A percentile compares a stretch with the other conserved stretches of the same genome.
Evolutionary conservation across 2,888 invertebrate genomes (phyloP).

Genomic region (Timandra comae): DNA sequence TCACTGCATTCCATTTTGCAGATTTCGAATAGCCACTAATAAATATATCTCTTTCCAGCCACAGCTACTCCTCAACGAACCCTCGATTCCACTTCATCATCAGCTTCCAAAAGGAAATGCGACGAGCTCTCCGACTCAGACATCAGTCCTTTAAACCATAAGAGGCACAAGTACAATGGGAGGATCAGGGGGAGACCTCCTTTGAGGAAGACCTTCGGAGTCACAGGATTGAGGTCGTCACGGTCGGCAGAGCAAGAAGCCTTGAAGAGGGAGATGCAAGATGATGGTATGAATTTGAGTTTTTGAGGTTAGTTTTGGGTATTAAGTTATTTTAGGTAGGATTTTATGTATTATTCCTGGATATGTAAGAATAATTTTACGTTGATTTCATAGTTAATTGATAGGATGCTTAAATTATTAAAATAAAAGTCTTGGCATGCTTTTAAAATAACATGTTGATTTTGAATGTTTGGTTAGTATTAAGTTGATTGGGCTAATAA

Average conservation of each 20-base stretch:
- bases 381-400: background rate
- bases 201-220: conserved; percentile 40
- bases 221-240: conserved; percentile 39
- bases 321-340: background rate
- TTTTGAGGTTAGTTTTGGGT: conserved; percentile 27
- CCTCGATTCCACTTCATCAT: conserved; percentile 42
- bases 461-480: no score
- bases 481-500: no score
- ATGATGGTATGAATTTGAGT: conserved; percentile 48
- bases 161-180: conserved; percentile 58
- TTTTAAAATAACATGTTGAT: background rate
- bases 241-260: conserved; percentile 48
- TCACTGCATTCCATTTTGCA: no score
- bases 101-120: conserved; percentile 55
- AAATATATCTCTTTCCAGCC: no score
- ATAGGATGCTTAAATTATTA: background rate
- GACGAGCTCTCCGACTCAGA: conserved; percentile 50
- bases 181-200: conserved; percentile 63
- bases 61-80: conserved; percentile 43
- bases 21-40: no score
- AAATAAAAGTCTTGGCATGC: background rate
- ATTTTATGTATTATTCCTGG: background rate
- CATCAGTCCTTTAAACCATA: conserved; percentile 59
- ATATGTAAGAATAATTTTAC: background rate
- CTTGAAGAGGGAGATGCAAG: conserved; percentile 34